A percentile compares a stretch with the other conserved stretches of the same genome.
Conservation (phyloP, 2,113 vertebrate species). For the Pogonocichla stellata region DNA sequence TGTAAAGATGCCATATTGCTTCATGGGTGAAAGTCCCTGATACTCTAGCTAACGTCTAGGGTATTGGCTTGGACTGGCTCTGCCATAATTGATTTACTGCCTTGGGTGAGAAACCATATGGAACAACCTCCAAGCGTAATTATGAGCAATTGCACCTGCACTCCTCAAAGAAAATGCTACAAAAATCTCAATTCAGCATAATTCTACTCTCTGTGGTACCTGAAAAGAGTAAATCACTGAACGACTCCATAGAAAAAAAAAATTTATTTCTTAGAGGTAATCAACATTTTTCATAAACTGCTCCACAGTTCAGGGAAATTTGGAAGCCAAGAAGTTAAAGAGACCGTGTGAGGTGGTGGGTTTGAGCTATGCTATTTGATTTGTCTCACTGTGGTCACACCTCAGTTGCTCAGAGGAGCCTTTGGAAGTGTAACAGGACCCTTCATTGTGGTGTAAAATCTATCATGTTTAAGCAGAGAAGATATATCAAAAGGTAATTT, state of each 20-base stretch:
- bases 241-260: neutral
- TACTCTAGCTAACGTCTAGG: constrained; percentile 41
- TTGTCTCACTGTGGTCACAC: neutral
- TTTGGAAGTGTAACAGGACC: neutral
- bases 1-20: neutral
- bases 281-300: constrained; percentile 39
- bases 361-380: neutral
- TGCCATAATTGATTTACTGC: constrained; percentile 70
- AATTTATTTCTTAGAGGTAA: constrained; percentile 46
- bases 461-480: neutral
- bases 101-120: constrained; percentile 64
- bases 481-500: neutral
- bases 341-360: neutral
- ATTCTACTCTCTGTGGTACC: constrained; percentile 48
- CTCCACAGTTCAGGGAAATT: constrained; percentile 5
- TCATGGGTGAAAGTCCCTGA: constrained; percentile 6
- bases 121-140: constrained; percentile 38
- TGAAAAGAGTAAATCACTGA: constrained; percentile 63
- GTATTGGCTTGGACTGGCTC: constrained; percentile 34
- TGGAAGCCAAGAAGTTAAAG: constrained; percentile 13
- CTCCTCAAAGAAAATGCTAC: constrained; percentile 43
- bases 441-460: neutral
- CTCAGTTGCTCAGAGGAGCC: neutral
- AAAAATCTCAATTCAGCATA: constrained; percentile 64
- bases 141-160: constrained; percentile 71